A percentile compares a stretch with the other conserved stretches of the same genome.
phyloP scores from a whole-genome alignment of 2,888 invertebrate species.

The Amiota mariae region DNA sequence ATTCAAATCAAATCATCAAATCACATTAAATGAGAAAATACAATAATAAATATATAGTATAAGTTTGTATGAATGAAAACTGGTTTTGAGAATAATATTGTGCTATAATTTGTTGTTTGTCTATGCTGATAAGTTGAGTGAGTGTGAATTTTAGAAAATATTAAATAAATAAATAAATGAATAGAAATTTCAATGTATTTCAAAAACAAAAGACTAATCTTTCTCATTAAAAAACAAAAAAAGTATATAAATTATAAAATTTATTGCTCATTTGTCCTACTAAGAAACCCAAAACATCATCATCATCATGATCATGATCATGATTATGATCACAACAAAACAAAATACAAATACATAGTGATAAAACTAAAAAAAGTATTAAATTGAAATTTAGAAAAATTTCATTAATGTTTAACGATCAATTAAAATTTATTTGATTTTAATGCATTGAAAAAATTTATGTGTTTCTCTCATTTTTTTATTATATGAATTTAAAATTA shows the following conservation, averaged over 20 bases:
- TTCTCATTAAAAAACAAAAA: too few species aligned
- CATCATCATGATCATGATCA: too few species aligned
- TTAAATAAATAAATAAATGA: too few species aligned
- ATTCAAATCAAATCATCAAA: background rate
- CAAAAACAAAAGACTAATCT: too few species aligned
- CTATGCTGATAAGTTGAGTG: too few species aligned
- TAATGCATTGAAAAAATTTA: background rate
- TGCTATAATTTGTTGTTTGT: slow-evolving; percentile 6
- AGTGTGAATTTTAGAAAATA: too few species aligned
- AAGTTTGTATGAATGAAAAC: slow-evolving; percentile 32
- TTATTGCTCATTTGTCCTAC: too few species aligned
- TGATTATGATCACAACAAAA: too few species aligned
- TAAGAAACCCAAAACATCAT: too few species aligned
- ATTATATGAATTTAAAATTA: background rate
- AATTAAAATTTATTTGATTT: background rate
- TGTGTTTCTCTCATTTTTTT: background rate
- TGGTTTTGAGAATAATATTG: slow-evolving; percentile 44
- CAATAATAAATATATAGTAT: background rate
- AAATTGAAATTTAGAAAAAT: background rate
- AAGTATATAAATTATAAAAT: too few species aligned
- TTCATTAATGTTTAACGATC: background rate
- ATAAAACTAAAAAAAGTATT: background rate
- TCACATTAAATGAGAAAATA: background rate
- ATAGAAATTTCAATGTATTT: too few species aligned
- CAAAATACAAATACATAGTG: too few species aligned